Conservation (phyloP, 2,888 invertebrate genomes). For the Electrophaes corylata region DNA sequence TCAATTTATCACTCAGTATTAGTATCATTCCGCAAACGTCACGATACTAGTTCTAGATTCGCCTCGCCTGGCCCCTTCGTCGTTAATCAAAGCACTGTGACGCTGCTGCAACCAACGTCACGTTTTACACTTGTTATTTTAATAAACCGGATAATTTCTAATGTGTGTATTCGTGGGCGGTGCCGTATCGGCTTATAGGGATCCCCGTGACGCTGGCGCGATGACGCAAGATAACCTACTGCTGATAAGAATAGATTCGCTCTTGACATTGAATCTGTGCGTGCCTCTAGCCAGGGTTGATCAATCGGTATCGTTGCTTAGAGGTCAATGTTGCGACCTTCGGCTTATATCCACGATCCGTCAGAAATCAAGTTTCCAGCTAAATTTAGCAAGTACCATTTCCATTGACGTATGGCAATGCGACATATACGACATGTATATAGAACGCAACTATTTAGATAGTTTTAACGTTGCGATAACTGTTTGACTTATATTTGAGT, state of each 20-base stretch:
- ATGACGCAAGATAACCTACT: slow-evolving; percentile 45
- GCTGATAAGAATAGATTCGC: slow-evolving; percentile 55
- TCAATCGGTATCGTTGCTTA: slow-evolving; percentile 46
- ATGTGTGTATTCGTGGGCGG: slow-evolving; percentile 28
- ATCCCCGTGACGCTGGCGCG: slow-evolving; percentile 45
- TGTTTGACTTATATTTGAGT: background rate
- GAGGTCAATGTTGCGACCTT: slow-evolving; percentile 60
- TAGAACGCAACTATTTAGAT: background rate
- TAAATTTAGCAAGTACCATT: slow-evolving; percentile 25
- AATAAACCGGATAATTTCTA: slow-evolving; percentile 29
- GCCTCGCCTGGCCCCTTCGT: slow-evolving; percentile 38
- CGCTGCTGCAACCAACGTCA: slow-evolving; percentile 38
- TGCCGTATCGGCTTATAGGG: slow-evolving; percentile 42
- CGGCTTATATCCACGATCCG: slow-evolving; percentile 39
- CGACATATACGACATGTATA: slow-evolving; percentile 1
- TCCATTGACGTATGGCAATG: background rate
- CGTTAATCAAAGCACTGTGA: slow-evolving; percentile 45
- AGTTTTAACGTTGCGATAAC: background rate
- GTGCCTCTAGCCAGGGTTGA: slow-evolving; percentile 53
- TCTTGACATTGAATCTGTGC: slow-evolving; percentile 59
- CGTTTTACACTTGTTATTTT: slow-evolving; percentile 19
- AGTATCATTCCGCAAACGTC: slow-evolving; percentile 44
- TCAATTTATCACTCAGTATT: slow-evolving; percentile 40
- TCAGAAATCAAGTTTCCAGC: slow-evolving; percentile 36
- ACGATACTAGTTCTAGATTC: slow-evolving; percentile 45